Percentiles rank a stretch among this genome's conserved stretches.
Evolutionary conservation across 2,113 vertebrate genomes (phyloP).

Genomic region (Actenoides lindsayi): DNA sequence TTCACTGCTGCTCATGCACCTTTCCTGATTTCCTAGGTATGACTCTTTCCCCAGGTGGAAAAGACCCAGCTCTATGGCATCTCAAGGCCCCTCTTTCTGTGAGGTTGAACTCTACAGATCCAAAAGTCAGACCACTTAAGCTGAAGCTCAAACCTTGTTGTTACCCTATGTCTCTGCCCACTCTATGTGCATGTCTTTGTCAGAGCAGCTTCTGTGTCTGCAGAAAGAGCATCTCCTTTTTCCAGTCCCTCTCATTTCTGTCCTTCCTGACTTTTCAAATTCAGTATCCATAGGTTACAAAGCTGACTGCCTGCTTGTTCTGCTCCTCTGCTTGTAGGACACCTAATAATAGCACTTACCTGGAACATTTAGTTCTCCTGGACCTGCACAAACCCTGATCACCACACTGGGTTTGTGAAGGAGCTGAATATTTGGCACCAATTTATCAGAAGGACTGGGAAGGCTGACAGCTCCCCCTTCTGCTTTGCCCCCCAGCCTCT

Average conservation of each 20-base stretch:
- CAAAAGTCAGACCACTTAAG: not conserved
- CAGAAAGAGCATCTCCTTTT: not conserved
- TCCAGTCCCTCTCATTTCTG: not conserved
- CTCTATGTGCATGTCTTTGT: not conserved
- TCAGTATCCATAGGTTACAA: not conserved
- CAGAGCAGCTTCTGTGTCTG: not conserved
- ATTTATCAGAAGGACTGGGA: not conserved
- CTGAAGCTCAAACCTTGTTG: not conserved
- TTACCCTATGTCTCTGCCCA: not conserved
- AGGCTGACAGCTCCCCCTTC: slow-evolving; percentile 49
- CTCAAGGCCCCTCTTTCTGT: not conserved
- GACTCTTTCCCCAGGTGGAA: not conserved
- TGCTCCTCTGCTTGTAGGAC: slow-evolving; percentile 37
- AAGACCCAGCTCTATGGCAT: not conserved
- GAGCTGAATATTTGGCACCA: not conserved
- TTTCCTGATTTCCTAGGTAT: not conserved
- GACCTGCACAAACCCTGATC: slow-evolving; percentile 4
- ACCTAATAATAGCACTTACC: slow-evolving; percentile 62
- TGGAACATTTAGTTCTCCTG: slow-evolving; percentile 64
- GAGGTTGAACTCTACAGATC: not conserved
- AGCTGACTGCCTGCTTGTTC: slow-evolving; percentile 43
- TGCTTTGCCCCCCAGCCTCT: not conserved
- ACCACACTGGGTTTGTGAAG: not conserved
- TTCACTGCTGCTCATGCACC: not conserved
- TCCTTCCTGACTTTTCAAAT: not conserved